Evolutionary conservation across 2,797 vertebrate species (phyloP).

Genomic region (Atherinosoma microstoma): DNA sequence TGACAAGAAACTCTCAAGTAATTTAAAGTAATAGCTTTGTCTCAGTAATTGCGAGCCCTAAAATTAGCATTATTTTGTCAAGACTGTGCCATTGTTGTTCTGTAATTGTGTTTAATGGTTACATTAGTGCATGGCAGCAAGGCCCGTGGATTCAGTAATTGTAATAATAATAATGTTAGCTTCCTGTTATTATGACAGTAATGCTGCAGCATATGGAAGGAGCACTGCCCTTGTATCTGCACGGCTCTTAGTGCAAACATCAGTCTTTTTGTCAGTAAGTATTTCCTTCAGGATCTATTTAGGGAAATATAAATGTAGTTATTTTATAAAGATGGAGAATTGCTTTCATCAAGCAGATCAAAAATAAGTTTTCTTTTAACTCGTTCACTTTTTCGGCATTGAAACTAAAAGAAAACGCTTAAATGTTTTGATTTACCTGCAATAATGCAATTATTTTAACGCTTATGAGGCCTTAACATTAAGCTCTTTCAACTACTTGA

Average conservation of each 20-base stretch:
- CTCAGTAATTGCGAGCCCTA: conserved; percentile 47
- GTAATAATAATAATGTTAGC: conserved; percentile 65
- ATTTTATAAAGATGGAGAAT: background rate
- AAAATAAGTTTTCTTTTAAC: background rate
- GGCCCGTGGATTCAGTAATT: conserved; percentile 55
- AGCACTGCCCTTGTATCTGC: conserved; percentile 27
- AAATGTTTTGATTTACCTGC: too few species aligned
- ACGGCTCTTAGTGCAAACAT: conserved; percentile 15
- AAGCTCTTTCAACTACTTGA: too few species aligned
- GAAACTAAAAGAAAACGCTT: too few species aligned
- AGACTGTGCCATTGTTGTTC: conserved; percentile 52
- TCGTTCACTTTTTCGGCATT: too few species aligned
- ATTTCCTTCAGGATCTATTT: conserved; percentile 22
- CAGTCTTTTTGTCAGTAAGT: conserved; percentile 19
- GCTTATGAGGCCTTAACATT: too few species aligned
- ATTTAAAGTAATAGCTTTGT: conserved; percentile 59
- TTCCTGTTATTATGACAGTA: conserved; percentile 74
- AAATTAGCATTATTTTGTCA: conserved; percentile 62
- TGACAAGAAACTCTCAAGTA: conserved; percentile 43
- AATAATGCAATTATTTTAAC: too few species aligned
- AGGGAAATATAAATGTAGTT: accelerated
- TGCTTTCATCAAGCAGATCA: background rate
- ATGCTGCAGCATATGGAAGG: conserved; percentile 31
- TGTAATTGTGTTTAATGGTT: conserved; percentile 69
- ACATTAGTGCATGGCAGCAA: conserved; percentile 58